These are phyloP conservation scores for Eulemur coronatus DNA, from an alignment of 2,797 vertebrate species.

Conservation along the genomic window DNA sequence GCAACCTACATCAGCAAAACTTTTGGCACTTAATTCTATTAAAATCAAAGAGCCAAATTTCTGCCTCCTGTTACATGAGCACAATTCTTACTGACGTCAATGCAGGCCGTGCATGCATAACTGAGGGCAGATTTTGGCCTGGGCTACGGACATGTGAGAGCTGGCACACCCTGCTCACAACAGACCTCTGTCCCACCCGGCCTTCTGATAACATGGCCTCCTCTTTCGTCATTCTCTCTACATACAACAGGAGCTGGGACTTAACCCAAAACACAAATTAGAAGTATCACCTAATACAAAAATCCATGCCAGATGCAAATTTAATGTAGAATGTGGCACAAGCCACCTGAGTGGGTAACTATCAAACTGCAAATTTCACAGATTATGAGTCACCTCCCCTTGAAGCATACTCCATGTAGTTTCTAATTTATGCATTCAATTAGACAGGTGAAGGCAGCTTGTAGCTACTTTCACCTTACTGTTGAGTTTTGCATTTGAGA, in stretches of 20 bases:
- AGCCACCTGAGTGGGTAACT: neutral
- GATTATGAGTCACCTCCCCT: neutral
- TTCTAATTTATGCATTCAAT: constrained; percentile 1
- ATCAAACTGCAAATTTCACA: neutral
- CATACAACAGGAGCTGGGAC: neutral
- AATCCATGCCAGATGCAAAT: constrained; percentile 28
- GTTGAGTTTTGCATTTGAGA: neutral
- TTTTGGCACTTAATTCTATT: constrained; percentile 66
- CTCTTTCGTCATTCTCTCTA: neutral
- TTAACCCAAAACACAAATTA: constrained; percentile 44
- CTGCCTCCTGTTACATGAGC: constrained; percentile 74
- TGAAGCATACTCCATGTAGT: neutral
- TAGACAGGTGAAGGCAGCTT: neutral
- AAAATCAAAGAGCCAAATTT: constrained; percentile 71
- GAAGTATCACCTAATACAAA: constrained; percentile 34
- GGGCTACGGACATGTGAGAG: constrained; percentile 46
- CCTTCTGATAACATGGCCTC: constrained; percentile 55
- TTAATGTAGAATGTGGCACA: neutral
- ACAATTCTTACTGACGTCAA: constrained; percentile 71
- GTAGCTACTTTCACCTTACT: neutral
- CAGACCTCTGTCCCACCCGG: neutral
- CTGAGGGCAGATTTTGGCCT: constrained; percentile 74
- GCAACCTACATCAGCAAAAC: constrained; percentile 73
- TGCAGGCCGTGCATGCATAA: constrained; percentile 64
- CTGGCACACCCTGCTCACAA: constrained; percentile 34